Base-by-base conservation (phyloP, 2,797 vertebrate species). In the Tolypeutes matacus region DNA sequence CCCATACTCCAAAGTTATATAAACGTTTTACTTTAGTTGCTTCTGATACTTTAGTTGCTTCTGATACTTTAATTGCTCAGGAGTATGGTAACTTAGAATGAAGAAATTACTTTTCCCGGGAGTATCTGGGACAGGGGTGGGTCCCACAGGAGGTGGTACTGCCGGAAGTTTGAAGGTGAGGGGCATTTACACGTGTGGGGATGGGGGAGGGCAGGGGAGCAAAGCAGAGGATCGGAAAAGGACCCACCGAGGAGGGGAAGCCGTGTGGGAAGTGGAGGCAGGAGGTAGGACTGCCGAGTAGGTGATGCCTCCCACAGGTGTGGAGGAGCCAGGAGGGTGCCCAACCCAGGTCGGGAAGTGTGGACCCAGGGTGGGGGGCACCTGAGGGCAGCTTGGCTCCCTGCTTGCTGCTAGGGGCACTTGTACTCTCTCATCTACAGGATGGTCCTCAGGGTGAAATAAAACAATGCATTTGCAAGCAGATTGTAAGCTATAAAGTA, bases 391-490 rank as follows among this genome's bases (percentile, higher is more conserved):
- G 73, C 62, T 13, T 29, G 56, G 31, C 31, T 78, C 58, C 14
- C 42, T 15, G 9, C 21, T 21, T 25, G 42, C 69, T 42, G 0
- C 17, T 17, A 56, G 8, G 53, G 7, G 56, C 39, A 29, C 85
- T 36, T 17, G 82, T 36, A 42, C 29, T 12, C 27, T 49, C 77
- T 39, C 18, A 1, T 42, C 51, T 20, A 9, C 1, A 0, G 49
- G 64, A 3, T 0, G 0, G 84, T 3, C 1, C 2, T 2, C 2
- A 7, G 42, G 46, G 12, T 14, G 58, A 31, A 13, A 12, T 3
- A 20, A 12, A n/a, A 36, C 1, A 4, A 27, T 11, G 25, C 5
- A 14, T 60, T 21, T 31, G 15, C 3, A 5, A 34, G 75, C 8
- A 8, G 14, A 5, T 20, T 25, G 17, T 13, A 0, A 7, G 25